These are phyloP conservation scores for Leptogaster cylindrica DNA, from an alignment of 2,888 invertebrate genomes.

Conservation along the genomic window DNA sequence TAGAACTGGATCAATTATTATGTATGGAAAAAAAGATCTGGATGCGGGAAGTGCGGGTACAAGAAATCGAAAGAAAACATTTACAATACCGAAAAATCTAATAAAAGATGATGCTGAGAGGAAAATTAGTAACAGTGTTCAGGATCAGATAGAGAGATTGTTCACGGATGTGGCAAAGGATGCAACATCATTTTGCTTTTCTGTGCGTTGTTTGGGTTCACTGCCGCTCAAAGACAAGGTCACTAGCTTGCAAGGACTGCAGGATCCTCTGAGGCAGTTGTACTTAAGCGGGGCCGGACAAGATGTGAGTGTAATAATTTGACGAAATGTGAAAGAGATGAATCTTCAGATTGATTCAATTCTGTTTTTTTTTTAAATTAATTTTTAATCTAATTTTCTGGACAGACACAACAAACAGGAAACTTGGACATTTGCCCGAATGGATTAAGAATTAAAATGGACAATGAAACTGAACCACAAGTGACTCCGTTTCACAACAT, in stretches of 20 bases:
- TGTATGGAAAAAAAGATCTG: constrained; percentile 61
- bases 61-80: too few species aligned
- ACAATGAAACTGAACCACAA: constrained; percentile 66
- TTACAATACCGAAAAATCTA: too few species aligned
- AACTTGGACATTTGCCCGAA: constrained; percentile 55
- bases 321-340: not conserved
- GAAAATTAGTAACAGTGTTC: constrained; percentile 74
- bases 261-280: constrained; percentile 77
- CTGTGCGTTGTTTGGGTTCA: constrained; percentile 83
- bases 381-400: not conserved
- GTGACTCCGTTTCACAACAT: constrained; percentile 88
- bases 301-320: constrained; percentile 54
- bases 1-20: constrained; percentile 61
- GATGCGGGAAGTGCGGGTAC: too few species aligned
- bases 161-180: constrained; percentile 76
- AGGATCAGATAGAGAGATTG: constrained; percentile 86
- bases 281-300: constrained; percentile 64
- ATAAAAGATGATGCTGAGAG: constrained; percentile 43
- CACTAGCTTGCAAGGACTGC: constrained; percentile 81
- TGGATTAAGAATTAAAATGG: constrained; percentile 76
- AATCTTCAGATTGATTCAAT: not conserved
- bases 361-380: not conserved
- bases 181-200: constrained; percentile 68
- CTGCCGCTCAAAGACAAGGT: constrained; percentile 79
- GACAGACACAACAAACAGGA: constrained; percentile 57